Evolutionary conservation across 2,113 vertebrate genomes (phyloP), one percentile per base, ranked within the genome.

Genomic region (Patagioenas fasciata): DNA sequence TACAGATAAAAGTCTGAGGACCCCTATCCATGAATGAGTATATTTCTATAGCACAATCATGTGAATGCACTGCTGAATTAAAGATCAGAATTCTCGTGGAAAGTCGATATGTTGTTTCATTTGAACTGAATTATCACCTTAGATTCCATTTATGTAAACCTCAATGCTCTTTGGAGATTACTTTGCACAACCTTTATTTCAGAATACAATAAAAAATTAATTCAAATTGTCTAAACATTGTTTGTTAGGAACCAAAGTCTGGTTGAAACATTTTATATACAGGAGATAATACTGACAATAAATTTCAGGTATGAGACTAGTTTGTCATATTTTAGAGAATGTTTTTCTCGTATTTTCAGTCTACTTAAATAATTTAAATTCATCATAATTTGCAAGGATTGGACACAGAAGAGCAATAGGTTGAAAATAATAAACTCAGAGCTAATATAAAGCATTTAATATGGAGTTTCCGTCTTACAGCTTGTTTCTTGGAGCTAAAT

Each of bases 71-170:
- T 47, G 51, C 75, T 80, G 62, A 95, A 93, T 95, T 54, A 88
- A 74, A 88, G 58, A 85, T 77, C 62, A n/a, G 73, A 91, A 94
- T 92, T 85, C 66, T 54, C 80, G 26, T 69, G 31, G 80, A 91
- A 92, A 95, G 96, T 94, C 92, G 83, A 80, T 95, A 89, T 48
- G 65, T 83, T 96, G 54, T 89, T 95, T 94, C 74, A 80, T 89
- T 90, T 94, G 73, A 95, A 74, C 66, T 78, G 62, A 92, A 91
- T 56, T 89, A 89, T 67, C 85, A 83, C 72, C 91, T 85, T 86
- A 69, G 62, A 24, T 82, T 93, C 77, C 94, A 66, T 69, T 95
- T 97, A 61, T 57, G 48, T 69, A 83, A 94, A 87, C 87, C 80
- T 69, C 73, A 94, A 21, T 80, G 57, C 28, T 83, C 87, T 84